These are phyloP conservation scores for Atopsyche davidsoni DNA, from an alignment of 1,140 invertebrate species.

Conservation along the genomic window DNA sequence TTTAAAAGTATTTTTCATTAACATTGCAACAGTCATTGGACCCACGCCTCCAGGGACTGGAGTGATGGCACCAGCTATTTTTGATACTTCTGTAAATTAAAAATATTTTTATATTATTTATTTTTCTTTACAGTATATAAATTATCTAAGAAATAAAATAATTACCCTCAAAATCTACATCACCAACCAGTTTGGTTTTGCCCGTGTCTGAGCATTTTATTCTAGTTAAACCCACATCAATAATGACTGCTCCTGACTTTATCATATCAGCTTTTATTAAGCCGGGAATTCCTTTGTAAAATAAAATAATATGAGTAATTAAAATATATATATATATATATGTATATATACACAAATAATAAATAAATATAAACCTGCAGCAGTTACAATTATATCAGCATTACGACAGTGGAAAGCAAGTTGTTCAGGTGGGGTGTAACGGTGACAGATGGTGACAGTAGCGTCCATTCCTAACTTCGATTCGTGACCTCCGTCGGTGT, in stretches of 20 bases:
- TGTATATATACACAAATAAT: constrained; percentile 10
- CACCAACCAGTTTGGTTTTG: constrained; percentile 73
- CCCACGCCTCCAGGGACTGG: constrained; percentile 86
- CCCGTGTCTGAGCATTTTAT: constrained; percentile 57
- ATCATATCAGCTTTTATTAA: constrained; percentile 81
- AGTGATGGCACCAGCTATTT: constrained; percentile 74
- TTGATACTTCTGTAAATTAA: constrained; percentile 56
- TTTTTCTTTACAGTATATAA: no score
- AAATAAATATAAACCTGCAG: constrained; percentile 52
- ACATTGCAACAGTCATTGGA: constrained; percentile 84
- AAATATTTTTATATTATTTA: constrained; percentile 12
- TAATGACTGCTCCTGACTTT: constrained; percentile 79
- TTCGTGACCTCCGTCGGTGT: constrained; percentile 65
- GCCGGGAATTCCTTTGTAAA: constrained; percentile 62
- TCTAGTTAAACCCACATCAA: constrained; percentile 82
- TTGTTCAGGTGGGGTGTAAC: constrained; percentile 73
- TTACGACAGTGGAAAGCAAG: constrained; percentile 59
- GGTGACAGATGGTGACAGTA: constrained; percentile 82
- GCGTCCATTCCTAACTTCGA: constrained; percentile 63
- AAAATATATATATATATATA: background rate
- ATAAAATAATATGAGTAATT: constrained; percentile 1
- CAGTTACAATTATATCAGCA: constrained; percentile 79
- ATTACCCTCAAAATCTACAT: constrained; percentile 76
- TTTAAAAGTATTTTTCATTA: constrained; percentile 77
- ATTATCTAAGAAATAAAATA: constrained; percentile 6